Percentiles rank a stretch among this genome's conserved stretches.
These are phyloP conservation scores for Mormoops blainvillei DNA, from an alignment of 2,113 vertebrate species.

Conservation along the genomic window DNA sequence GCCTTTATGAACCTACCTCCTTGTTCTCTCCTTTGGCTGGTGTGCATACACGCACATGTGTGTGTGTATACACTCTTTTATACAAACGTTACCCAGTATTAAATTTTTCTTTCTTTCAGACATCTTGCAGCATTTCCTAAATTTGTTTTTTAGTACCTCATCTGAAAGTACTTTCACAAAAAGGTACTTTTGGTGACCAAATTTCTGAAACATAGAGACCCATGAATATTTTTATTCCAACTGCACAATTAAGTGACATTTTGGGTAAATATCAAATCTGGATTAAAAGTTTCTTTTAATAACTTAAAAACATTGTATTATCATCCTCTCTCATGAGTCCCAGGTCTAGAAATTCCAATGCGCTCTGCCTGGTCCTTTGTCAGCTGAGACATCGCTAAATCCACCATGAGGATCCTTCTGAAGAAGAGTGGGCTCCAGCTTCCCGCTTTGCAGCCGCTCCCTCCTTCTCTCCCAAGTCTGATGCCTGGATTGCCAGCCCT, in stretches of 20 bases:
- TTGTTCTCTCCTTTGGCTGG: not conserved
- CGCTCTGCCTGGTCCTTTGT: not conserved
- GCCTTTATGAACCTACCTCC: accelerated
- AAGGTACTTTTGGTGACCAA: not conserved
- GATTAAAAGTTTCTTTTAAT: not conserved
- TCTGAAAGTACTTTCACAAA: not conserved
- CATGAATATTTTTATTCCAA: not conserved
- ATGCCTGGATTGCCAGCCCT: not conserved
- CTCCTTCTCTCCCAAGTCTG: not conserved
- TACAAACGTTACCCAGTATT: not conserved
- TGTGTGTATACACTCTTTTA: not conserved
- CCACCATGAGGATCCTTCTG: accelerated
- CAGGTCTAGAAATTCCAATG: no score
- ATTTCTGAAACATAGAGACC: not conserved
- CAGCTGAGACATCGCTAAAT: no score
- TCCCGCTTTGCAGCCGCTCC: not conserved
- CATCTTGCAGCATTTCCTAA: not conserved
- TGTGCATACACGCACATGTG: no score
- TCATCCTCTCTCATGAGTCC: accelerated
- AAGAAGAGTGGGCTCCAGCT: not conserved
- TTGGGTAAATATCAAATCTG: not conserved
- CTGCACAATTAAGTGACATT: not conserved
- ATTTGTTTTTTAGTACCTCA: not conserved
- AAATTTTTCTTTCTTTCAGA: not conserved
- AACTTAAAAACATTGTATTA: not conserved